Percentiles rank a stretch among this genome's conserved stretches.
Conservation (phyloP, 2,797 vertebrate genomes). For the Pangasius krempfi region DNA sequence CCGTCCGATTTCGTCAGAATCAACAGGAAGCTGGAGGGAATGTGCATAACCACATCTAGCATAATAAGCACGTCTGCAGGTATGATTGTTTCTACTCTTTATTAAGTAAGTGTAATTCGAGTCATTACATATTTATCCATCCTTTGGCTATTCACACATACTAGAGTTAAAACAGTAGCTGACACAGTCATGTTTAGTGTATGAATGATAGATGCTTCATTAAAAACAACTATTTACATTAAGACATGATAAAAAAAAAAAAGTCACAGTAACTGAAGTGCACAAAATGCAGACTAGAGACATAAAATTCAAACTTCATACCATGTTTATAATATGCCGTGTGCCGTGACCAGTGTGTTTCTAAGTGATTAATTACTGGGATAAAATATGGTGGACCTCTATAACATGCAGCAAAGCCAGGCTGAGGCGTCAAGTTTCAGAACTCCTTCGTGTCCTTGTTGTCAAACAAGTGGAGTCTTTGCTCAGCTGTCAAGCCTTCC, state of each 20-base stretch:
- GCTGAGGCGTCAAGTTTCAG: constrained; percentile 66
- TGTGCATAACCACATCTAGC: constrained; percentile 58
- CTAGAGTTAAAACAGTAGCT: constrained; percentile 84
- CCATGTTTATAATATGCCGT: constrained; percentile 73
- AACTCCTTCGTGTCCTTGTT: constrained; percentile 84
- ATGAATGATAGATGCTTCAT: constrained; percentile 72
- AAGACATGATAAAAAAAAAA: constrained; percentile 67
- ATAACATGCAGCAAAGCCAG: constrained; percentile 72
- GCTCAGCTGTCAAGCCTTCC: constrained; percentile 82
- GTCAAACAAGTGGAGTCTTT: constrained; percentile 83
- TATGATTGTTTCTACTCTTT: constrained; percentile 61
- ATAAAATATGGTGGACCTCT: constrained; percentile 76
- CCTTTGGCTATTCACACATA: constrained; percentile 75
- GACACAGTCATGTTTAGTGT: constrained; percentile 81
- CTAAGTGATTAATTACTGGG: constrained; percentile 75
- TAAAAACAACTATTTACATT: constrained; percentile 85
- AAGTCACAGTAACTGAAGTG: constrained; percentile 84
- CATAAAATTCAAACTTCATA: constrained; percentile 80
- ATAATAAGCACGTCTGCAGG: constrained; percentile 57
- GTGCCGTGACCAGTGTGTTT: constrained; percentile 79
- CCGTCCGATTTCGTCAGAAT: constrained; percentile 52
- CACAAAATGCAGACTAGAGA: constrained; percentile 81
- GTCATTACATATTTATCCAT: constrained; percentile 64
- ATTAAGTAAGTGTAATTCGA: constrained; percentile 64
- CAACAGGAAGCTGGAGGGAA: constrained; percentile 47